Evolutionary conservation across 1,140 invertebrate species (phyloP), one percentile per base, ranked within the genome.

Genomic region (Oreohelix idahoensis): DNA sequence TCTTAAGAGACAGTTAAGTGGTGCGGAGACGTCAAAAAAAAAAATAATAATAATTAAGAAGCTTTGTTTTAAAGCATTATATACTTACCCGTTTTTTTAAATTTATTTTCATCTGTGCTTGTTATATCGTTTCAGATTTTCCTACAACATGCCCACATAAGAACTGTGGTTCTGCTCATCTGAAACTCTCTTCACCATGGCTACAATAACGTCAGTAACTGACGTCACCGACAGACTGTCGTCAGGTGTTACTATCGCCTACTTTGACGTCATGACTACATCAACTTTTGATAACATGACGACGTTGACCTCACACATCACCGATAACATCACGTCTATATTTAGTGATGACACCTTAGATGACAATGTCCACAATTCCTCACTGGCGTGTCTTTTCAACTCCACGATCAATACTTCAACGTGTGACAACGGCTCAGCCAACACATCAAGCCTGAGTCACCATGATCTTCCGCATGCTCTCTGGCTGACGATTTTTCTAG

Each of bases 401-500:
- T 26, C 35, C 10, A 66, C 51, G 11, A 15, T 26, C 35, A 39
- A 53, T 17, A 23, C 29, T 35, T 23, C 36, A 26, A 69, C 73
- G 13, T 73, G 42, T 38, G 63, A 42, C 15, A 66, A 73, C 23
- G 23, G 26, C 74, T 58, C 69, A n/a, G 35, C 35, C 78, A 74
- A 29, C 0, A 74, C 39, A 23, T 49, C n/a, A 15, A 73, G 36
- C 8, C 45, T 51, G 5, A 49, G 23, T 1, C 76, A 4, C 38
- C 53, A 51, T 0, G 58, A 58, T 85, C 96, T 96, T 78, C 97
- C 97, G 13, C 98, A 98, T 91, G 94, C 95, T 69, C 93, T 97
- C n/a, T 98, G 97, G 96, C 95, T 97, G 92, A 97, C 97, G 2
- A 95, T 97, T 53, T 94, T 98, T 85, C 97, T 99, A 84, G 98